Conservation (phyloP, 2,113 vertebrate species). For the Puma concolor region DNA sequence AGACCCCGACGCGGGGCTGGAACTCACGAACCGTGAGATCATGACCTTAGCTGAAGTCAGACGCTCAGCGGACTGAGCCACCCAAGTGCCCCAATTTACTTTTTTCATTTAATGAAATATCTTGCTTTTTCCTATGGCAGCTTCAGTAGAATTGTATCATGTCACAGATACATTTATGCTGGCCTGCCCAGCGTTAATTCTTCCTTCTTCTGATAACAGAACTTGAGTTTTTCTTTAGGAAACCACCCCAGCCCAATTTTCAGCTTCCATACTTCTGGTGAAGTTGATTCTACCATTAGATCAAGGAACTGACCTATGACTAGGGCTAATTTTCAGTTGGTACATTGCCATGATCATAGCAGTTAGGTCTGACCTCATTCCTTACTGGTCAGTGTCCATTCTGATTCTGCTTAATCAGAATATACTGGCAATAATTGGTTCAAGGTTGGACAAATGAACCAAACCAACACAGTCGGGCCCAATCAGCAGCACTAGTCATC, state of each 20-base stretch:
- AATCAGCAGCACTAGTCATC: neutral
- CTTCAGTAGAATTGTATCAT: neutral
- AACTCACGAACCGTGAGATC: no score
- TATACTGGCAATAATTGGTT: slow-evolving; percentile 25
- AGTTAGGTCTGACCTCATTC: neutral
- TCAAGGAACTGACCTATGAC: neutral
- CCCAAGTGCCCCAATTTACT: no score
- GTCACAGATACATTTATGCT: neutral
- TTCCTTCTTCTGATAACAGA: neutral
- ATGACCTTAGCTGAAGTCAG: no score
- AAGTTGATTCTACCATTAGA: neutral
- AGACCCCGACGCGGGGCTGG: no score
- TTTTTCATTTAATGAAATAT: neutral
- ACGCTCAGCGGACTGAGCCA: no score
- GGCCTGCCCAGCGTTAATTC: neutral
- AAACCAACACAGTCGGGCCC: neutral
- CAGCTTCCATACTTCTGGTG: neutral
- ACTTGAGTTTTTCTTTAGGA: slow-evolving; percentile 23
- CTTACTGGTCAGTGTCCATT: neutral
- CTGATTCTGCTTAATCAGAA: neutral
- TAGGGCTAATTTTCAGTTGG: neutral
- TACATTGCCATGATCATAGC: neutral
- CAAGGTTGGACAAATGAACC: neutral
- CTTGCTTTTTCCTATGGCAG: neutral
- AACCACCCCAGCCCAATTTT: neutral